Evolutionary conservation across 2,797 vertebrate genomes (phyloP), one percentile per base, ranked within the genome.

Genomic region (Anabas testudineus): DNA sequence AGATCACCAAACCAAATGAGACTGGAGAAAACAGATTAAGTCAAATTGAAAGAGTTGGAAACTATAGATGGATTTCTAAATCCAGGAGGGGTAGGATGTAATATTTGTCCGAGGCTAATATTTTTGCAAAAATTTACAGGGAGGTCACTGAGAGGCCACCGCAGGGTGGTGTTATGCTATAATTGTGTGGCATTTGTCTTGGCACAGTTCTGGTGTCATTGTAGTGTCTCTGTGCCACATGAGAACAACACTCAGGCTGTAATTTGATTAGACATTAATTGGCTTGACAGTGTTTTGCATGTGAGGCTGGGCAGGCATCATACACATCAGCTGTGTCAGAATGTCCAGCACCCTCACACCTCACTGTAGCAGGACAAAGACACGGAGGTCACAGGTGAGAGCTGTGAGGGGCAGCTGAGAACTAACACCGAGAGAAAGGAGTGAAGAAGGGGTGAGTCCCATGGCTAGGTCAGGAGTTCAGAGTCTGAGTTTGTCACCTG

Each of bases 251-350:
- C 74, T 74, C 51, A 26, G 30, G 0, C 52, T 79, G 48, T 87
- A 67, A 84, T 87, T 69, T 68, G 60, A 76, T 37, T 22, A 28
- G 85, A 88, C 83, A 46, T 63, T 86, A 90, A 90, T 90, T 89
- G 87, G 65, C 72, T 47, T 28, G 84, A 70, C 55, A 21, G 62
- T n/a, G 12, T 72, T 74, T 18, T 51, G 26, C 32, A n/a, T 54
- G 54, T 19, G 34, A 65, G 47, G 46, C 64, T 24, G n/a, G 26
- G 53, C n/a, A 3, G 52, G 39, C 18, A 10, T 53, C 69, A 56
- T 52, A 57, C 62, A 34, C 41, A 68, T 67, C 62, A 61, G 62
- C 41, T 6, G 26, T 49, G 63, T 80, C 28, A 37, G 18, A 46
- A 57, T 24, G 53, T 71, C 78, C 69, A 28, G 51, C 67, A 12